Evolutionary conservation across 2,797 vertebrate species (phyloP), one percentile per base, ranked within the genome.

Genomic region (Rhinophrynus dorsalis): DNA sequence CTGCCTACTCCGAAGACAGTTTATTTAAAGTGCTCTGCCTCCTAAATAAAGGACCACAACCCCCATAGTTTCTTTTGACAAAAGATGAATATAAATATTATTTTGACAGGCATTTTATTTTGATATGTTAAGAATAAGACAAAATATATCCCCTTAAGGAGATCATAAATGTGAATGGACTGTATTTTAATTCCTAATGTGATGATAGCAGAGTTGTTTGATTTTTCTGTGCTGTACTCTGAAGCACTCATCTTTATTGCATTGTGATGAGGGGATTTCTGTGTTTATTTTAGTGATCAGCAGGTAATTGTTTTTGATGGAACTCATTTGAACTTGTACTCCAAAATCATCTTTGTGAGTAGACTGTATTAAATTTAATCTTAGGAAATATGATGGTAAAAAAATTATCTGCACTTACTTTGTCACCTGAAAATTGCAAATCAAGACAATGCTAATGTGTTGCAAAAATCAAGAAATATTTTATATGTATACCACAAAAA

Each of bases 231-330:
- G 12, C 51, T 20, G 13, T 6, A 8, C 24, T 50, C 11, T 20
- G 3, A 24, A 66, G 61, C 69, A 72, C 62, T 72, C 61, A 72
- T 61, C 54, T 57, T 72, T 72, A 72, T 72, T 72, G 45, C 45
- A 59, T 24, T 51, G 33, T 55, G 54, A 72, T 66, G 69, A 72
- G 61, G 51, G 69, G 61, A 72, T 72, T 72, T 72, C 62, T 65
- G 33, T 32, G 26, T 65, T 65, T 72, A 24, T 29, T 52, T 64
- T 24, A 62, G 27, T 35, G 37, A 72, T 37, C 52, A 23, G 35
- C 2, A 35, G 15, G 17, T 52, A 72, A 72, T 58, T 72, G 26
- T 59, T 72, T 64, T 58, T 45, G 37, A 32, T 61, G 58, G 24
- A 38, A 33, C 42, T 24, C 21, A 24, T 62, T 55, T 55, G 21